These are phyloP conservation scores for Battus philenor DNA, from an alignment of 1,140 invertebrate species.

Conservation along the genomic window DNA sequence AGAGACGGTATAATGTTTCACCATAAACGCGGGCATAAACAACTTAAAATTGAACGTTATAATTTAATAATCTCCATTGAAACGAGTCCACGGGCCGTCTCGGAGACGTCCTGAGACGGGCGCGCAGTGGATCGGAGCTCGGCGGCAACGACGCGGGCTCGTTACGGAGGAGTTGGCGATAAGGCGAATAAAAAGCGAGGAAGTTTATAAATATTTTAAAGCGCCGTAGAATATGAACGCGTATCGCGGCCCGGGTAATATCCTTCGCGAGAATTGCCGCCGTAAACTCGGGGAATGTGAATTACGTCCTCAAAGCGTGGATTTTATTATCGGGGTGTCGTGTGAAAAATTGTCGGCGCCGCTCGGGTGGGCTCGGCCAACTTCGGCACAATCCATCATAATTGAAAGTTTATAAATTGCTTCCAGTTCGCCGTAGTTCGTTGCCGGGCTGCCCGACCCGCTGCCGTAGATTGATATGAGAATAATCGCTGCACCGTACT, in stretches of 20 bases:
- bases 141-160: too few relatives aligned
- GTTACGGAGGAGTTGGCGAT: slow-evolving; percentile 37
- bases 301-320: slow-evolving; percentile 60
- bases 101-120: too few relatives aligned
- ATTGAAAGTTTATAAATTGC: slow-evolving; percentile 69
- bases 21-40: too few relatives aligned
- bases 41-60: too few relatives aligned
- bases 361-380: slow-evolving; percentile 31
- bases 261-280: slow-evolving; percentile 57
- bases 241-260: slow-evolving; percentile 51
- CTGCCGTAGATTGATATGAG: slow-evolving; percentile 38
- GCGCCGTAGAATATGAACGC: slow-evolving; percentile 62
- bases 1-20: too few relatives aligned
- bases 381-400: slow-evolving; percentile 50
- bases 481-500: slow-evolving; percentile 23
- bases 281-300: slow-evolving; percentile 61
- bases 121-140: too few relatives aligned
- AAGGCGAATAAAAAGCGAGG: slow-evolving; percentile 37
- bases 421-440: slow-evolving; percentile 44
- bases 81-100: too few relatives aligned
- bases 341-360: slow-evolving; percentile 42
- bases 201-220: slow-evolving; percentile 69
- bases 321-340: slow-evolving; percentile 55
- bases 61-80: too few relatives aligned
- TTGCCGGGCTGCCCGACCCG: slow-evolving; percentile 21